Base-by-base conservation (phyloP, 2,113 vertebrate species). In the Gulo gulo region DNA sequence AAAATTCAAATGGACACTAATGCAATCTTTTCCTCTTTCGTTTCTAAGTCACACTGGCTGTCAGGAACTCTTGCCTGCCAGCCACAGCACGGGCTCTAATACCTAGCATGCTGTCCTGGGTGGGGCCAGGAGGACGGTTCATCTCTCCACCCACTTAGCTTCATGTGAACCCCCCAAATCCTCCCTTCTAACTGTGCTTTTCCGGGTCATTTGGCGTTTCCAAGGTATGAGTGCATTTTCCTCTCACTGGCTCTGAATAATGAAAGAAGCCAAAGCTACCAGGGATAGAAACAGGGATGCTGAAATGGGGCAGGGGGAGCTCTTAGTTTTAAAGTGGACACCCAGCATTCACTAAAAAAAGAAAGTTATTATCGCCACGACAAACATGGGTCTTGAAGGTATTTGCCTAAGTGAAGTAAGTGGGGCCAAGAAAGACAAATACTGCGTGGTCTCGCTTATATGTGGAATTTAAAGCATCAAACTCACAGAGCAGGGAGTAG, bases 181-280 rank as follows among this genome's bases (percentile, higher is more conserved):
- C 47, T 96, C 80, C 65, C 71, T 82, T 83, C 50, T 50, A 59
- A 76, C 36, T 12, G 7, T 9, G 59, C 24, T 16, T 59, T 73
- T 50, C 42, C n/a, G 34, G 47, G 59, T 52, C 31, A 5, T 52
- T 76, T 91, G 82, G 26, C 39, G 79, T 76, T 26, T 82, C 55
- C 0, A 1, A 31, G 55, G 92, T 52, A 34, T 24, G n/a, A 86
- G 73, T 1, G 16, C 57, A 71, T 69, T 45, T 6, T 4, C 14
- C 23, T 59, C 31, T 20, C 9, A 1, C 69, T 76, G 81, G 47
- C 50, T 47, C 82, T 95, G 82, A 94, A 94, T 96, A 97, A 91
- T 57, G 87, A 57, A 91, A 88, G 63, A 36, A 42, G 45, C 47
- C 14, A n/a, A 78, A 95, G 93, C 92, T 18, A 91, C 47, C 4